Conservation (phyloP, 2,888 invertebrate species). For the Epirrhoe tristata region DNA sequence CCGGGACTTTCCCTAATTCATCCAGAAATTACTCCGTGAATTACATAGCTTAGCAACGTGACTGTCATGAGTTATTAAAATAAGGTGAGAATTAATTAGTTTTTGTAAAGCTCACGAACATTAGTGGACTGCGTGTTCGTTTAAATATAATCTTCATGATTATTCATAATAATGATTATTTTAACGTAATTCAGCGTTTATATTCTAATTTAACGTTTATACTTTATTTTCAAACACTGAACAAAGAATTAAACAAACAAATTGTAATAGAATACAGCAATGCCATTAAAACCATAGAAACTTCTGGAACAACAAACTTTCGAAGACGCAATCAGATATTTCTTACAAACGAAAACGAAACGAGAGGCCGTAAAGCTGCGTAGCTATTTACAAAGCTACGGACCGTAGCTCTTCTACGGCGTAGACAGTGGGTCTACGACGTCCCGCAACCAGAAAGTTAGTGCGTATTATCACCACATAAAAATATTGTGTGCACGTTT, state of each 20-base stretch:
- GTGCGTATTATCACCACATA: slow-evolving; percentile 43
- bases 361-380: slow-evolving; percentile 1
- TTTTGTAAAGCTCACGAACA: slow-evolving; percentile 1
- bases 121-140: neutral
- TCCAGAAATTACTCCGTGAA: slow-evolving; percentile 27
- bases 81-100: slow-evolving; percentile 18
- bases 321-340: neutral
- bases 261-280: neutral
- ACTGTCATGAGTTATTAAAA: slow-evolving; percentile 19
- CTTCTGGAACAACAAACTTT: neutral
- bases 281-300: neutral
- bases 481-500: slow-evolving; percentile 45
- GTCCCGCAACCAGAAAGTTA: slow-evolving; percentile 37
- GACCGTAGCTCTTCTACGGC: slow-evolving; percentile 25
- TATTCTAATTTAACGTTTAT: neutral
- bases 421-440: slow-evolving; percentile 26
- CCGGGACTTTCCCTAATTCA: slow-evolving; percentile 27
- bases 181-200: too few relatives aligned
- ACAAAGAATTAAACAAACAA: neutral
- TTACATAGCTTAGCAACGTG: slow-evolving; percentile 31
- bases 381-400: slow-evolving; percentile 8
- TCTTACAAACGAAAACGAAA: neutral
- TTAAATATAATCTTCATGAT: neutral
- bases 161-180: neutral
- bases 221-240: neutral